Percentiles rank a stretch among this genome's conserved stretches.
These are phyloP conservation scores for Pipra filicauda DNA, from an alignment of 2,113 vertebrate genomes.

Conservation along the genomic window DNA sequence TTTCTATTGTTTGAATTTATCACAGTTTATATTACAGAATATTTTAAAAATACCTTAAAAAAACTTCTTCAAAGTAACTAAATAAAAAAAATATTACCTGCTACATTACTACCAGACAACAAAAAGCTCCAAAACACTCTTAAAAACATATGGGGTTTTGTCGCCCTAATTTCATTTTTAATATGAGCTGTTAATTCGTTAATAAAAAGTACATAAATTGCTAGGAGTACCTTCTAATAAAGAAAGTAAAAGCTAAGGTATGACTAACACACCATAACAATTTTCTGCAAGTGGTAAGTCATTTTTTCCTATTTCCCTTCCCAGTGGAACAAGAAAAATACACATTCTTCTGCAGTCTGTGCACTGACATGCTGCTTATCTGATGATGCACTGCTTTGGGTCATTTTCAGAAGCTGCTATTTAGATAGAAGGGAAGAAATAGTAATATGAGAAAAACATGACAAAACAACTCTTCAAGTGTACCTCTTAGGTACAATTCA, in stretches of 20 bases:
- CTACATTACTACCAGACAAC: not conserved
- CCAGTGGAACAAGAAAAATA: not conserved
- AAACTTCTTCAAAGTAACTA: not conserved
- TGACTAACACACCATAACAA: not conserved
- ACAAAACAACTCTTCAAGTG: slow-evolving; percentile 65
- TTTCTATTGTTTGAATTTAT: not conserved
- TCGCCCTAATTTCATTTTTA: not conserved
- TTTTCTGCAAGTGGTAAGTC: not conserved
- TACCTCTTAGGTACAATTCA: slow-evolving; percentile 68
- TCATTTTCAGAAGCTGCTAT: slow-evolving; percentile 13
- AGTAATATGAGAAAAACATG: slow-evolving; percentile 49
- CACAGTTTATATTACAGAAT: not conserved
- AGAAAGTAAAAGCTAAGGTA: not conserved
- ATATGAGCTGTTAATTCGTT: not conserved
- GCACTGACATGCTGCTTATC: not conserved
- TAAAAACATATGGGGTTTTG: not conserved
- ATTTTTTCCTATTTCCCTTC: slow-evolving; percentile 40
- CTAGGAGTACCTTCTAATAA: not conserved
- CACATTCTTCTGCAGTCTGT: not conserved
- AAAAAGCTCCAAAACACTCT: not conserved
- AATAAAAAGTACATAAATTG: not conserved
- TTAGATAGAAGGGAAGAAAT: slow-evolving; percentile 55
- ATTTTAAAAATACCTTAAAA: not conserved
- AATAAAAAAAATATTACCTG: not conserved
- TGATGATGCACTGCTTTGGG: slow-evolving; percentile 13